Percentiles rank a stretch among this genome's conserved stretches.
Conservation (phyloP, 2,113 vertebrate genomes). For the Erinaceus europaeus region DNA sequence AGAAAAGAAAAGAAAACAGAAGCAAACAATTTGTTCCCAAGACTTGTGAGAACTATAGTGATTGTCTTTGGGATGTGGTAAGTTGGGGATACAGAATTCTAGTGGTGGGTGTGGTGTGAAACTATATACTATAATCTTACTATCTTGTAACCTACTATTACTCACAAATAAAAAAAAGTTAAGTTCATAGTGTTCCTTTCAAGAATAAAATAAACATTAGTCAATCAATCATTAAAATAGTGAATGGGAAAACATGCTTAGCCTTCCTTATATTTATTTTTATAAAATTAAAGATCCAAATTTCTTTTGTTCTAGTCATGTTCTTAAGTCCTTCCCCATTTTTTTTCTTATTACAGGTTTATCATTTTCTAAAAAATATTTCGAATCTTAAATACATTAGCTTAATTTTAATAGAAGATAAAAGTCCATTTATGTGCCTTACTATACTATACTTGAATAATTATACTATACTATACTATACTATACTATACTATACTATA, state of each 20-base stretch:
- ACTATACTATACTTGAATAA: background rate
- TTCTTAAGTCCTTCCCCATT: background rate
- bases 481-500: background rate
- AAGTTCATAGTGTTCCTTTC: background rate
- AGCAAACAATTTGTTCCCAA: too few relatives aligned
- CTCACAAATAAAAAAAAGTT: background rate
- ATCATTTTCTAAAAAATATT: background rate
- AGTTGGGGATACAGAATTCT: too few relatives aligned
- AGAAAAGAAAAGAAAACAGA: too few relatives aligned
- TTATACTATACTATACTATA: background rate
- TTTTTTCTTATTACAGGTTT: background rate
- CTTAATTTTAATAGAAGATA: background rate
- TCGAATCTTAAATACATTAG: background rate
- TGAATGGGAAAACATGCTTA: constrained; percentile 28
- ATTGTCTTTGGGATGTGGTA: too few relatives aligned
- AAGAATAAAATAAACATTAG: constrained; percentile 6
- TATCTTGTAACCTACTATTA: too few relatives aligned
- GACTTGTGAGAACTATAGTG: too few relatives aligned
- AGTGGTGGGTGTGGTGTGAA: background rate
- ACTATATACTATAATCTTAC: too few relatives aligned
- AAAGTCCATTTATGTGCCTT: background rate
- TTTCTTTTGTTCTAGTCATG: background rate
- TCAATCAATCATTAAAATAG: background rate
- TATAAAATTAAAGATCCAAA: constrained; percentile 7
- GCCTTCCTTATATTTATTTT: background rate